These are phyloP conservation scores for Ramphastos sulfuratus DNA, from an alignment of 2,113 vertebrate genomes.

Conservation along the genomic window DNA sequence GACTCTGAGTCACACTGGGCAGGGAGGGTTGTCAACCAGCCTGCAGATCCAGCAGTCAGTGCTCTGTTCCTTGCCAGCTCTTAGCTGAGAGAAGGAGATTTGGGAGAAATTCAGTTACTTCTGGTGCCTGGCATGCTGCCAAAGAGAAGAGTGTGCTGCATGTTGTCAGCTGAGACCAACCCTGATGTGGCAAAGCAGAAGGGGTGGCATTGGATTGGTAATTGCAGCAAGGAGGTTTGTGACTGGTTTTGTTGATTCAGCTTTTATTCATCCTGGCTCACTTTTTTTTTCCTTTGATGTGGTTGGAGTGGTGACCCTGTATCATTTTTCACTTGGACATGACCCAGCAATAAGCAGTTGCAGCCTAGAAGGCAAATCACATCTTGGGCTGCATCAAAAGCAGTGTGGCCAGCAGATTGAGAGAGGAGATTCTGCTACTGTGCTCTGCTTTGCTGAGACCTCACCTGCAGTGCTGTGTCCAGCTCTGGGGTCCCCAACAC, in stretches of 20 bases:
- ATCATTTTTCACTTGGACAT: not conserved
- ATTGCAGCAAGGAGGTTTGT: not conserved
- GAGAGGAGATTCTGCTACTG: too few relatives aligned
- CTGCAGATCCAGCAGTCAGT: not conserved
- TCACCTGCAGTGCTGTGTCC: too few relatives aligned
- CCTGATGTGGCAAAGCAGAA: constrained; percentile 33
- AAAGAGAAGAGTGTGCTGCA: not conserved
- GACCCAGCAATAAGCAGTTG: too few relatives aligned
- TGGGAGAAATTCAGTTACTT: constrained; percentile 28
- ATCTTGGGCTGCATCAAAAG: too few relatives aligned
- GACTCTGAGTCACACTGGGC: not conserved
- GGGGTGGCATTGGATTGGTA: constrained; percentile 7
- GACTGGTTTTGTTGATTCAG: constrained; percentile 20
- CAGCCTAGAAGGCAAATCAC: too few relatives aligned
- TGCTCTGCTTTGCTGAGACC: too few relatives aligned
- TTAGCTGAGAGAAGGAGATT: not conserved
- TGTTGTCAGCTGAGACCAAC: constrained; percentile 30
- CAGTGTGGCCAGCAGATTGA: too few relatives aligned
- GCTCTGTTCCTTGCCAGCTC: not conserved
- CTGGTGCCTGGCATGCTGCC: constrained; percentile 25
- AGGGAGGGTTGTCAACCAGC: not conserved
- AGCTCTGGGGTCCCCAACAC: too few relatives aligned
- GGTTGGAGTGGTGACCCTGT: not conserved
- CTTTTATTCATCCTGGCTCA: not conserved
- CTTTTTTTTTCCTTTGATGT: not conserved